phyloP scores from a whole-genome alignment of 2,888 invertebrate genomes.

The Lottia gigantea region DNA sequence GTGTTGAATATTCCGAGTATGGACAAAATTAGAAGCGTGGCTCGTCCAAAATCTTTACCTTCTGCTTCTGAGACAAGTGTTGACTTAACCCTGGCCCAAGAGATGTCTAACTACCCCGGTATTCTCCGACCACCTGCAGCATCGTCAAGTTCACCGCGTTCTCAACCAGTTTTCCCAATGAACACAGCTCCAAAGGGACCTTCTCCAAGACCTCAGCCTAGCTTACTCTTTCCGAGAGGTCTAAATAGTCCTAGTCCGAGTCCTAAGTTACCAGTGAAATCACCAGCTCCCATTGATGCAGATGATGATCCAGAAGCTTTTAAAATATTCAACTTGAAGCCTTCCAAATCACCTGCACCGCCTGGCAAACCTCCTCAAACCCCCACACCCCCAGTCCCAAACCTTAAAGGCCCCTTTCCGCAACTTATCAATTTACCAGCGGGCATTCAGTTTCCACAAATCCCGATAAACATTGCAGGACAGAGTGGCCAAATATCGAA shows the following conservation, averaged over 20 bases:
- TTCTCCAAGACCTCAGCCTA: conserved; percentile 7
- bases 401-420: neutral
- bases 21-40: neutral
- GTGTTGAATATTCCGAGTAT: conserved; percentile 45
- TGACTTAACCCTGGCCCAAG: neutral
- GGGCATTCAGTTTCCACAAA: neutral
- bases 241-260: conserved; percentile 21
- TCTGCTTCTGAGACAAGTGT: no score
- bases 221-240: conserved; percentile 23
- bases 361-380: neutral
- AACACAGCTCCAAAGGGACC: neutral
- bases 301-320: conserved; percentile 49
- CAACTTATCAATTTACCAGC: neutral
- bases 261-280: conserved; percentile 27
- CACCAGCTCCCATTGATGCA: conserved; percentile 17
- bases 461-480: neutral
- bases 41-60: neutral
- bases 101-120: neutral
- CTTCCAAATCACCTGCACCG: conserved; percentile 30
- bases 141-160: conserved; percentile 19
- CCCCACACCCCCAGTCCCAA: neutral
- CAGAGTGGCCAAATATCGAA: neutral
- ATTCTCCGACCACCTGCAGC: conserved; percentile 16
- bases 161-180: conserved; percentile 16
- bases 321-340: conserved; percentile 56